Evolutionary conservation across 2,113 vertebrate species (phyloP), one percentile per base, ranked within the genome.

Genomic region (Megalops atlanticus): DNA sequence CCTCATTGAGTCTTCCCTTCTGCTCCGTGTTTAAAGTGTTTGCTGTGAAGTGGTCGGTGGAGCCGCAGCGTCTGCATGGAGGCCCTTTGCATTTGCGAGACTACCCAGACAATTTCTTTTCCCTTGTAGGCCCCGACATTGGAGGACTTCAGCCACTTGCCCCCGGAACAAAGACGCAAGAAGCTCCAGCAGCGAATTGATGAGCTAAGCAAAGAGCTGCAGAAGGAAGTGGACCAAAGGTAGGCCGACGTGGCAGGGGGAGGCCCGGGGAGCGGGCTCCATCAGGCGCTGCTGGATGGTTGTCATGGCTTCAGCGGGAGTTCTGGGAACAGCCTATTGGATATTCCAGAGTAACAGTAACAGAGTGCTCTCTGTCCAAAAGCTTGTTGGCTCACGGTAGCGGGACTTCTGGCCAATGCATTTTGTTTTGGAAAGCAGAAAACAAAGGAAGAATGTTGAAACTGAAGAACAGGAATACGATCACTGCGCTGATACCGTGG

Each of bases 161-260:
- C 98, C 7, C 98, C 98, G 12, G 98, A 99, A 85, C 98, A 99
- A 88, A 95, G 98, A 86, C 96, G 98, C 81, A 99, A 99, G 92
- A 96, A 95, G 89, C 93, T 99, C 78, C 97, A 97, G 84, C 97
- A 98, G 86, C 94, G 94, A 89, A 97, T 99, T 0, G 98, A 99
- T 85, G 98, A 99, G 85, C 97, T 99, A 69, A 94, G 92, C 91
- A 95, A 94, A 90, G 98, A 99, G 86, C 94, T 99, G 14, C 97
- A 99, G 89, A 99, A 98, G 85, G 97, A 99, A 92, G 94, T 95
- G 64, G 98, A 99, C 92, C 97, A 99, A 92, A 97, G 98, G 97
- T 98, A 79, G 1, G 18, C 0, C 2, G 43, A 45, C 43, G 43
- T 45, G 43, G 43, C 43, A 18, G 10, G 11, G 16, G 52, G 3